Conservation (phyloP, 2,113 vertebrate genomes). For the Scartelaos histophorus region DNA sequence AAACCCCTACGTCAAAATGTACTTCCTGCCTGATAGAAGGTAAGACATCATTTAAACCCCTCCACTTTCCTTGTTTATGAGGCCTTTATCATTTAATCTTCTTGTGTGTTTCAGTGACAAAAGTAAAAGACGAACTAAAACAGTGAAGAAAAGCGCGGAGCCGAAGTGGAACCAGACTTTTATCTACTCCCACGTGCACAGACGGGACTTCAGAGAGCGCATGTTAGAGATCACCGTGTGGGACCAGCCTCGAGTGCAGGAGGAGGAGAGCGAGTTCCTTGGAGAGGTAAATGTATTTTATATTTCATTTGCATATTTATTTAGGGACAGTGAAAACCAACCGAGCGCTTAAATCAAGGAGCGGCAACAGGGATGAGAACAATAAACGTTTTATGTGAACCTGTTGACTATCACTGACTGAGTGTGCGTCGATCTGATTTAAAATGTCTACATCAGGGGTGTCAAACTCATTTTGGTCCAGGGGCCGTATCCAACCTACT, state of each 20-base stretch:
- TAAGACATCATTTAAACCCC: too few species aligned
- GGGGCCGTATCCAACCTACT: too few species aligned
- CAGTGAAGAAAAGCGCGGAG: conserved; percentile 93
- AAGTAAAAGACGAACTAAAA: conserved; percentile 97
- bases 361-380: too few species aligned
- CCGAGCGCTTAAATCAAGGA: neutral
- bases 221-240: conserved; percentile 99
- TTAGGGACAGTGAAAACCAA: neutral
- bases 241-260: conserved; percentile 96
- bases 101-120: conserved; percentile 84
- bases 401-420: too few species aligned
- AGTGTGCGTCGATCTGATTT: too few species aligned
- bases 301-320: neutral
- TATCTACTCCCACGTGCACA: conserved; percentile 94
- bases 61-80: too few species aligned
- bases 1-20: conserved; percentile 99
- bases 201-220: conserved; percentile 95
- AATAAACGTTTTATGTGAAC: too few species aligned
- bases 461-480: too few species aligned
- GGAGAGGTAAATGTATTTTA: conserved; percentile 83
- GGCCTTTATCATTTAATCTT: neutral
- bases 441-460: too few species aligned
- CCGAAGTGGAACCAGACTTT: conserved; percentile 99
- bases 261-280: conserved; percentile 97
- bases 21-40: conserved; percentile 93